Evolutionary conservation across 1,140 invertebrate genomes (phyloP).

Genomic region (Panulirus ornatus): DNA sequence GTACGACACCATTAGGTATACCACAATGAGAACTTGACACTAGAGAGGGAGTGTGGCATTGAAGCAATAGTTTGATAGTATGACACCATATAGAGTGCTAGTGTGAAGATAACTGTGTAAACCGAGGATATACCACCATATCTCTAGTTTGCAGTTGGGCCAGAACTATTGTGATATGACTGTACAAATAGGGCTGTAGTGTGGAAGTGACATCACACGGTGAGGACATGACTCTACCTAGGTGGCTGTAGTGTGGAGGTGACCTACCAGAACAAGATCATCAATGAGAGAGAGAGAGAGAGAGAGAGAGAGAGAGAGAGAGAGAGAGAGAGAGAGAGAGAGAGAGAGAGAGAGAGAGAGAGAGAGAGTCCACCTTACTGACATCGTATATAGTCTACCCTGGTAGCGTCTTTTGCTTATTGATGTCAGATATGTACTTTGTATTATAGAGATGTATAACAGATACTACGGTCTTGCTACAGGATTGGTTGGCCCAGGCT

Average conservation of each 20-base stretch:
- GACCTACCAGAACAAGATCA: not conserved
- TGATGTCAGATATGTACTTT: not conserved
- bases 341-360: not conserved
- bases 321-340: not conserved
- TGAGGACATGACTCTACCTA: not conserved
- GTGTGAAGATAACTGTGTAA: not conserved
- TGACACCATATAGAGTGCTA: not conserved
- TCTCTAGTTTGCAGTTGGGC: not conserved
- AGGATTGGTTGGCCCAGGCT: constrained; percentile 29
- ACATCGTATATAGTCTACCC: not conserved
- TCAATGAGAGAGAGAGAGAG: not conserved
- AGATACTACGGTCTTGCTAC: not conserved
- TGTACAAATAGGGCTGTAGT: not conserved
- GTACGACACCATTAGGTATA: not conserved
- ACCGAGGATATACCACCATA: no score
- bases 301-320: not conserved
- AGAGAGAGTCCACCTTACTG: no score
- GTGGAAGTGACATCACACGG: not conserved
- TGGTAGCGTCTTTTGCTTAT: not conserved
- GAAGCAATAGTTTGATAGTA: not conserved
- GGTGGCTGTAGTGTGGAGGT: not conserved
- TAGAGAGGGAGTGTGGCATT: not conserved
- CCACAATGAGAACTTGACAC: not conserved
- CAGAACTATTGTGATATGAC: not conserved
- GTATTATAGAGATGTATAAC: not conserved